Conservation (phyloP, 2,888 invertebrate genomes). For the Rhagonycha fulva region DNA sequence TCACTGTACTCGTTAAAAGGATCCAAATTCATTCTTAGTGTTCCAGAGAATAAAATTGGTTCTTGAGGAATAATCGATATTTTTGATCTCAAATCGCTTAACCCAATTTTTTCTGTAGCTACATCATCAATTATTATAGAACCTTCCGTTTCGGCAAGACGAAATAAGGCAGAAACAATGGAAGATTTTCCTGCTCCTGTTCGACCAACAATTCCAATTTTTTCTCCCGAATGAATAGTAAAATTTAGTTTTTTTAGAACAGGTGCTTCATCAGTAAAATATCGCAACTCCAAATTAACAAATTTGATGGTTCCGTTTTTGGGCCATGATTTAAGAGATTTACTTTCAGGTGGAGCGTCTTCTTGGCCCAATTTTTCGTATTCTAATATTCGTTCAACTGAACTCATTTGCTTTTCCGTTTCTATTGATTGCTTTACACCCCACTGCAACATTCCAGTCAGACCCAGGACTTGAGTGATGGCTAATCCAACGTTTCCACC, state of each 20-base stretch:
- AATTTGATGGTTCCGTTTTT: constrained; percentile 70
- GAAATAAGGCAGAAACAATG: constrained; percentile 69
- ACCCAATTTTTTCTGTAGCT: constrained; percentile 58
- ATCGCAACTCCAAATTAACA: constrained; percentile 70
- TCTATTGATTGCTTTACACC: constrained; percentile 66
- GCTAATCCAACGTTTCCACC: constrained; percentile 53
- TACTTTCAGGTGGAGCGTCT: constrained; percentile 67
- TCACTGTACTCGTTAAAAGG: constrained; percentile 84
- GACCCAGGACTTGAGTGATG: constrained; percentile 50
- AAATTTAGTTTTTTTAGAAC: constrained; percentile 76
- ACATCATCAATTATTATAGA: constrained; percentile 65
- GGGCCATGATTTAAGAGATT: constrained; percentile 78
- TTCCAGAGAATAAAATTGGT: constrained; percentile 79
- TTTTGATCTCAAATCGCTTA: constrained; percentile 57
- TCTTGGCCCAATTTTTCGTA: constrained; percentile 58
- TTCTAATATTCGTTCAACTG: constrained; percentile 77
- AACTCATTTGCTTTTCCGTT: constrained; percentile 79
- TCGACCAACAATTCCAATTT: constrained; percentile 79
- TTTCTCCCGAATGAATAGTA: constrained; percentile 66
- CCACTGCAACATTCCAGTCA: constrained; percentile 75
- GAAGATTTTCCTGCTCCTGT: constrained; percentile 83
- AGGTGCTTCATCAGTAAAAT: constrained; percentile 70
- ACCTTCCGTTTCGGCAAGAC: constrained; percentile 63
- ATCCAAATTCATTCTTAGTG: constrained; percentile 86
- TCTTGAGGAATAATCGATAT: constrained; percentile 63